phyloP scores from a whole-genome alignment of 2,797 vertebrate genomes.

The Taeniopygia guttata region DNA sequence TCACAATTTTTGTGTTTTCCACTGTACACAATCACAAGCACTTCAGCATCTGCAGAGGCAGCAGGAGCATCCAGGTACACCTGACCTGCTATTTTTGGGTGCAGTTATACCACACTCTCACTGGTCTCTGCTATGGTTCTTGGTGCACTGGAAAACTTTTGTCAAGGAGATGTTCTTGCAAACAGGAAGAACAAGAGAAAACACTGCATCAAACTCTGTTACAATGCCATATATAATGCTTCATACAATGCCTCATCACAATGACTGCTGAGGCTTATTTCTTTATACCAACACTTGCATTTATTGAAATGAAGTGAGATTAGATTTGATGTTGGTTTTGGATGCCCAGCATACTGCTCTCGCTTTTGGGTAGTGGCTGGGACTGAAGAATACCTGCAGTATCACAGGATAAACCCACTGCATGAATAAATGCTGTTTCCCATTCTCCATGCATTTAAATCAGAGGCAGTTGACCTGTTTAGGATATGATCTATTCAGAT shows the following conservation, averaged over 20 bases:
- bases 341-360: not conserved
- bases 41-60: not conserved
- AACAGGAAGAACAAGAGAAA: not conserved
- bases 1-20: not conserved
- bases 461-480: conserved; percentile 63
- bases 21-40: not conserved
- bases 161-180: not conserved
- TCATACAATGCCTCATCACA: not conserved
- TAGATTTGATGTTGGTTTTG: not conserved
- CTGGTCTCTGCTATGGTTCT: not conserved
- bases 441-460: conserved; percentile 50
- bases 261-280: not conserved
- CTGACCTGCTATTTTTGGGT: not conserved
- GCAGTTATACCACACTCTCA: accelerated
- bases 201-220: not conserved
- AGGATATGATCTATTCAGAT: conserved; percentile 63
- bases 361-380: not conserved
- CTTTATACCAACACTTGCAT: not conserved
- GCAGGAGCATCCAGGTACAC: not conserved
- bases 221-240: not conserved
- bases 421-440: conserved; percentile 36
- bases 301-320: not conserved
- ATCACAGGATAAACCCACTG: not conserved
- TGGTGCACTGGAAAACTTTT: not conserved
- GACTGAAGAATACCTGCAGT: not conserved